These are phyloP conservation scores for Diarsia rubi DNA, from an alignment of 2,888 invertebrate genomes.

Conservation along the genomic window DNA sequence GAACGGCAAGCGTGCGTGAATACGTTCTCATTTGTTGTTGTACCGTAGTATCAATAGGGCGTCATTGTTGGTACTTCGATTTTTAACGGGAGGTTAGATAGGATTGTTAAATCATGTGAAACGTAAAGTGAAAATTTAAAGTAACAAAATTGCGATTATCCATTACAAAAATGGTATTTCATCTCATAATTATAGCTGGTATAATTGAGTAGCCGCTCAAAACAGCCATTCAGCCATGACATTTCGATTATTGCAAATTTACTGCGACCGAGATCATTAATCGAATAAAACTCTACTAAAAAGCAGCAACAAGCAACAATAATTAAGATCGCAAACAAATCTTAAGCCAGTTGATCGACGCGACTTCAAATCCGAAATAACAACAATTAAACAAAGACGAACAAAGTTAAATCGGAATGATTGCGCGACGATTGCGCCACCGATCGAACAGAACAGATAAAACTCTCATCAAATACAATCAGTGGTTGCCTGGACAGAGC, in stretches of 20 bases:
- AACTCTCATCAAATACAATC: conserved; percentile 90
- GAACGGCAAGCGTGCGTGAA: conserved; percentile 67
- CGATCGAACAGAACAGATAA: conserved; percentile 87
- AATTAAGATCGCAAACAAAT: conserved; percentile 68
- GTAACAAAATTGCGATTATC: background rate
- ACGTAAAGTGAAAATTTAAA: background rate
- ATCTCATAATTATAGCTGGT: conserved; percentile 16
- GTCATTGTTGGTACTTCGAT: conserved; percentile 39
- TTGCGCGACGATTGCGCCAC: conserved; percentile 78
- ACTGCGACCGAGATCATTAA: conserved; percentile 52
- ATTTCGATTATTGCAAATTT: conserved; percentile 51
- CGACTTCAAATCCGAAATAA: conserved; percentile 75
- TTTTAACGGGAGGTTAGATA: background rate
- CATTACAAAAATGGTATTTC: background rate
- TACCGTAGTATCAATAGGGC: conserved; percentile 15
- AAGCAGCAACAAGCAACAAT: conserved; percentile 55
- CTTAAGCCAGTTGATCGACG: conserved; percentile 67
- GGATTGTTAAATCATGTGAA: background rate
- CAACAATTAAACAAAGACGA: conserved; percentile 80
- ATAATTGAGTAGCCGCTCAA: conserved; percentile 12
- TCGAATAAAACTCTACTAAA: conserved; percentile 53
- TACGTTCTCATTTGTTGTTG: conserved; percentile 55
- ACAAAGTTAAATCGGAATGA: conserved; percentile 82
- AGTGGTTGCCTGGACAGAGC: conserved; percentile 86
- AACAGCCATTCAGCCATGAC: conserved; percentile 24